Evolutionary conservation across 1,140 invertebrate species (phyloP), one percentile per base, ranked within the genome.

Genomic region (Heliconius hermathena): DNA sequence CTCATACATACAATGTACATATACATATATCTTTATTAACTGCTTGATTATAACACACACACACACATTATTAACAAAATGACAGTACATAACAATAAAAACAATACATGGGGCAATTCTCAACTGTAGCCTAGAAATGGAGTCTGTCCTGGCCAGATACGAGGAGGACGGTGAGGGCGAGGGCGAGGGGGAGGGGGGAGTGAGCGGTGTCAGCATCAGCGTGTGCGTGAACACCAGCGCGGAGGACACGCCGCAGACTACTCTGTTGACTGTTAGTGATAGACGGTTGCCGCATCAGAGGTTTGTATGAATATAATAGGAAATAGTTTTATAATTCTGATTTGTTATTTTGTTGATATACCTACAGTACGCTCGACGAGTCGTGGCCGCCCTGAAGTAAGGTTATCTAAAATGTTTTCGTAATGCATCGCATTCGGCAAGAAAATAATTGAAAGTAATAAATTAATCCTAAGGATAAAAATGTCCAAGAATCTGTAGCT

Each of bases 111-210:
- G 92, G 87, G 91, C 71, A 89, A 82, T 66, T 94, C 71, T 91
- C 85, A 73, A 86, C 87, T 76, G 81, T 89, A 88, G 86, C 88
- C 73, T 90, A 89, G 81, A 87, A 88, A 84, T 91, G 88, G 88
- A 88, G 89, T 90, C 84, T 92, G 84, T 89, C 74, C 84, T 91
- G 89, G 85, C 86, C 89, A 94, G 92, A 92, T 93, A 91, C 87
- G 91, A 92, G 80, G 92, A 92, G 84, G 91, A 93, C 85, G 90
- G 70, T 9, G 82, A 93, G 85, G 89, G 70, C 9, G 82, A 16
- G 52, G 87, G 74, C 3, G 81, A 38, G n/a, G 88, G 73, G 16
- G 85, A 72, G 54, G 86, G 84, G 3, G 89, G 82, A 71, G 84
- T 81, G 26, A 86, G 86, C 60, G 89, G 89, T 3, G 90, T 94